These are phyloP conservation scores for Empis stercorea DNA, from an alignment of 2,888 invertebrate species.

Conservation along the genomic window DNA sequence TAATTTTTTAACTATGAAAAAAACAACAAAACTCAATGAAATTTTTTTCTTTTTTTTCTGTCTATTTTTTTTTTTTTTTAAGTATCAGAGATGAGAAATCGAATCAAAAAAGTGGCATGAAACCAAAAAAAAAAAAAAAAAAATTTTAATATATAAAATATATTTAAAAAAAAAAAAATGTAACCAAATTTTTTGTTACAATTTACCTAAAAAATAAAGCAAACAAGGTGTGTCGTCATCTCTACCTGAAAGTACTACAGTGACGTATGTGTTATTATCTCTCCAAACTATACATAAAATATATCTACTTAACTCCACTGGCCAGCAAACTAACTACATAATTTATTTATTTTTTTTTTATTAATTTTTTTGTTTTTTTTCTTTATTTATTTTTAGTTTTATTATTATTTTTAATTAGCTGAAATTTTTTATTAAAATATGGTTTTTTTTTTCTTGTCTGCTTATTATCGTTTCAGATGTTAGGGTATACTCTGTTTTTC, in stretches of 20 bases:
- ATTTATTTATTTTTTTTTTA: background rate
- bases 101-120: too few relatives aligned
- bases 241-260: too few relatives aligned
- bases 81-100: background rate
- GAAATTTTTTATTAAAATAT: background rate
- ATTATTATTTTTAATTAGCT: background rate
- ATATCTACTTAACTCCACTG: background rate
- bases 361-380: too few relatives aligned
- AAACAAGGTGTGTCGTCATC: too few relatives aligned
- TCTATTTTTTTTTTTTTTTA: background rate
- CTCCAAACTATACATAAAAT: too few relatives aligned
- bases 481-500: background rate
- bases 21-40: background rate
- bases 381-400: background rate
- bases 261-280: too few relatives aligned
- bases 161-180: background rate
- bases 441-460: background rate
- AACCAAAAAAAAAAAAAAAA: background rate
- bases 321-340: background rate
- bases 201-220: too few relatives aligned
- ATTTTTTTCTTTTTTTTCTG: background rate
- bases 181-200: too few relatives aligned
- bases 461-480: conserved; percentile 1
- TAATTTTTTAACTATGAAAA: background rate
- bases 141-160: background rate